A percentile compares a stretch with the other conserved stretches of the same genome.
Conservation (phyloP, 2,113 vertebrate species). For the Odontophorus gujanensis region DNA sequence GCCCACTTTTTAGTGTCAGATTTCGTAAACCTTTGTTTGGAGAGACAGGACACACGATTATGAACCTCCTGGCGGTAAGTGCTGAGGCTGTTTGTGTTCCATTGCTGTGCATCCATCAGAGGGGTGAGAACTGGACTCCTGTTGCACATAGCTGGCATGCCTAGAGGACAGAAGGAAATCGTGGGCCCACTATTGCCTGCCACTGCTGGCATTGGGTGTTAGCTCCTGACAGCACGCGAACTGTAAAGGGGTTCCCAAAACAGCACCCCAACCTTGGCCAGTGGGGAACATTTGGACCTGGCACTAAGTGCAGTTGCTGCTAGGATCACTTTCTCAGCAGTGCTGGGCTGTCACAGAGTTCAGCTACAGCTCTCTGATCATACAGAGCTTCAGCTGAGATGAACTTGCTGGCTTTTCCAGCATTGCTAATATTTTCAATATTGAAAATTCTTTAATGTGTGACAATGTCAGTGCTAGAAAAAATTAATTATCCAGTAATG, state of each 20-base stretch:
- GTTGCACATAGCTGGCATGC: not conserved
- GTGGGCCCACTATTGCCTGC: not conserved
- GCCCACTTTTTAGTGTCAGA: conserved; percentile 96
- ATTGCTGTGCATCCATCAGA: rapidly evolving
- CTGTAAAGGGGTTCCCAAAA: not conserved
- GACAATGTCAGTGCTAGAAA: not conserved
- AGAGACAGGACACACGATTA: conserved; percentile 98
- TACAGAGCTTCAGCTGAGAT: not conserved
- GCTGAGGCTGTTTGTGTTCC: not conserved
- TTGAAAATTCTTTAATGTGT: not conserved
- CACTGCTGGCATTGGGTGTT: not conserved
- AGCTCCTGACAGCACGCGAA: not conserved
- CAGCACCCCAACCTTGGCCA: not conserved
- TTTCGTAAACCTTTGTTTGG: conserved; percentile 97
- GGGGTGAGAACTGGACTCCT: not conserved
- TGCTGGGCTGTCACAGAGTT: not conserved
- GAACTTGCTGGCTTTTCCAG: not conserved
- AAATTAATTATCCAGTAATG: not conserved
- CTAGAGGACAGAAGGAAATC: not conserved
- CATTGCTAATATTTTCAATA: conserved; percentile 14
- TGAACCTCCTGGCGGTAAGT: conserved; percentile 98
- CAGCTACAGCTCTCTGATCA: not conserved
- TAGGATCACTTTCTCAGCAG: not conserved
- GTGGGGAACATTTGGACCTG: not conserved
- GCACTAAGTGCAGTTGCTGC: not conserved